These are phyloP conservation scores for Amblyopsis rosae DNA, from an alignment of 2,113 vertebrate species.

Conservation along the genomic window DNA sequence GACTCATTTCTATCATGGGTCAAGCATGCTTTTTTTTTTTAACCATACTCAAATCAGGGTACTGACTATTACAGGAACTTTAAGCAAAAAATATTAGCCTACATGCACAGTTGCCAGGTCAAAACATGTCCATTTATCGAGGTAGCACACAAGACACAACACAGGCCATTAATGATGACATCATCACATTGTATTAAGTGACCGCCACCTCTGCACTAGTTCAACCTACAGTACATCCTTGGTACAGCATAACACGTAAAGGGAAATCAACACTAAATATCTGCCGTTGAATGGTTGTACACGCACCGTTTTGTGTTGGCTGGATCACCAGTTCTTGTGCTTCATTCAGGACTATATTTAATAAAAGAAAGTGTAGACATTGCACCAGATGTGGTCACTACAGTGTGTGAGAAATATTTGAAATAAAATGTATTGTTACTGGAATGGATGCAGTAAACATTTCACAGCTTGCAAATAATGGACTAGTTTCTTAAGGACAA, in stretches of 20 bases:
- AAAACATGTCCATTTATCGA: slow-evolving; percentile 20
- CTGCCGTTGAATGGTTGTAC: slow-evolving; percentile 8
- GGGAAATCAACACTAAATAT: slow-evolving; percentile 19
- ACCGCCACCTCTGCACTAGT: background rate
- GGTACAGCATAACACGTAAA: background rate
- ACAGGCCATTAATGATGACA: slow-evolving; percentile 17
- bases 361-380: background rate
- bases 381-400: background rate
- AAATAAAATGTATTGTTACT: slow-evolving; percentile 46
- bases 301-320: background rate
- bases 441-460: background rate
- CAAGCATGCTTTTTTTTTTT: slow-evolving; percentile 23
- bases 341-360: slow-evolving; percentile 4
- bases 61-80: slow-evolving; percentile 26
- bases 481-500: slow-evolving; percentile 24
- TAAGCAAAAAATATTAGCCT: slow-evolving; percentile 40
- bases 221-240: background rate
- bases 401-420: slow-evolving; percentile 3
- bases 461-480: slow-evolving; percentile 1
- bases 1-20: slow-evolving; percentile 38
- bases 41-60: slow-evolving; percentile 62
- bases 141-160: slow-evolving; percentile 33
- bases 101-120: slow-evolving; percentile 33
- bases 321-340: slow-evolving; percentile 10
- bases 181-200: background rate